These are phyloP conservation scores for Dioctria linearis DNA, from an alignment of 2,888 invertebrate species.

Conservation along the genomic window DNA sequence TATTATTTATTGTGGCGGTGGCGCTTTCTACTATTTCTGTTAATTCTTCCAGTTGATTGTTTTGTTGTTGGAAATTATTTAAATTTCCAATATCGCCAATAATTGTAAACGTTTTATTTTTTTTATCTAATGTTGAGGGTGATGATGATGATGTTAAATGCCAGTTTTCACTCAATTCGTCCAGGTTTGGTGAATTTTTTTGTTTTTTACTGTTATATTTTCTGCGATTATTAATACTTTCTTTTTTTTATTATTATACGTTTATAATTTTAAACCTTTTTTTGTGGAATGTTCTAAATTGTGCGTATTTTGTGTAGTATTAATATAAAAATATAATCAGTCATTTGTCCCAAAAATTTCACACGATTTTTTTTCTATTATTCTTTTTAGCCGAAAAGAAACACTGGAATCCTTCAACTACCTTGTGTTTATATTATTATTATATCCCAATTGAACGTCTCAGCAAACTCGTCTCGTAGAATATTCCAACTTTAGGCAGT, in stretches of 20 bases:
- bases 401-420: slow-evolving; percentile 6
- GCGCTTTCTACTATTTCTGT: neutral
- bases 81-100: neutral
- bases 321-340: neutral
- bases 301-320: slow-evolving; percentile 11
- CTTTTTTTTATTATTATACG: neutral
- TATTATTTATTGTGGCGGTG: neutral
- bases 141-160: neutral
- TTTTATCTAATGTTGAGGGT: no score
- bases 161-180: slow-evolving; percentile 25
- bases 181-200: slow-evolving; percentile 27
- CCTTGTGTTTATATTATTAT: slow-evolving; percentile 16
- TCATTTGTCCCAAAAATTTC: neutral
- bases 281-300: slow-evolving; percentile 15
- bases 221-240: neutral
- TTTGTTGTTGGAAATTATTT: neutral
- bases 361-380: neutral
- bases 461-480: neutral
- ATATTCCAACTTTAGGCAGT: neutral
- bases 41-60: neutral
- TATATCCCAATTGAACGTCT: no score
- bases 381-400: slow-evolving; percentile 4
- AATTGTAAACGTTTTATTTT: no score
- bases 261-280: neutral
- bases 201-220: neutral